Evolutionary conservation across 2,888 invertebrate species (phyloP), one percentile per base, ranked within the genome.

Genomic region (Netelia virgata): DNA sequence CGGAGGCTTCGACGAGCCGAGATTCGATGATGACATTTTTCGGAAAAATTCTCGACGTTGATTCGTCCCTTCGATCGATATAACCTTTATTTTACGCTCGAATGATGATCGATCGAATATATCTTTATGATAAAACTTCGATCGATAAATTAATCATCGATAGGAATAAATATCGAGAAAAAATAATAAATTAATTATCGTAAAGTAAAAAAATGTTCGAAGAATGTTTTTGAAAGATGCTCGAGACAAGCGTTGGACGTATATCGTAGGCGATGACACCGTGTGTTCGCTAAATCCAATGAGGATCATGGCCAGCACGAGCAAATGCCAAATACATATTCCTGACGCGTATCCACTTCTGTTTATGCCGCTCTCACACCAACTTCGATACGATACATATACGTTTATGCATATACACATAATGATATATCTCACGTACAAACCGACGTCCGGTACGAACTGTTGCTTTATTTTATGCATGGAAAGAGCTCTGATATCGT

Each of bases 391-490:
- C 53, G 28, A 79, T 57, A 66, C 14, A 63, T 63, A 63, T 14
- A 36, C n/a, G 28, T 63, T 14, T 28, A 36, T 28, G n/a, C 16
- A 68, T 18, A 20, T 50, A 18, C 43, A 36, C 36, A 36, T 36
- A 36, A 36, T 36, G 36, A 36, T 66, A 55, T 41, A 23, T 43
- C n/a, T 23, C n/a, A 64, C 20, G 66, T 59, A 43, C 57, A 76
- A 84, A 76, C 57, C 50, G 63, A 69, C 81, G 74, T 86, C 80
- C 70, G 68, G 70, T 69, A 68, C 87, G 83, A 84, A 86, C 81
- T 87, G 82, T 86, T 84, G 80, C 80, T 64, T 79, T 83, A 86
- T 84, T 86, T 84, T 83, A 86, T 86, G 84, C 86, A 86, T 87
- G 80, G 69, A 86, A 78, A 83, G 83, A 76, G 74, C 43, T 53